These are phyloP conservation scores for Sebastes flavidus DNA, from an alignment of 2,797 vertebrate genomes.

Conservation along the genomic window DNA sequence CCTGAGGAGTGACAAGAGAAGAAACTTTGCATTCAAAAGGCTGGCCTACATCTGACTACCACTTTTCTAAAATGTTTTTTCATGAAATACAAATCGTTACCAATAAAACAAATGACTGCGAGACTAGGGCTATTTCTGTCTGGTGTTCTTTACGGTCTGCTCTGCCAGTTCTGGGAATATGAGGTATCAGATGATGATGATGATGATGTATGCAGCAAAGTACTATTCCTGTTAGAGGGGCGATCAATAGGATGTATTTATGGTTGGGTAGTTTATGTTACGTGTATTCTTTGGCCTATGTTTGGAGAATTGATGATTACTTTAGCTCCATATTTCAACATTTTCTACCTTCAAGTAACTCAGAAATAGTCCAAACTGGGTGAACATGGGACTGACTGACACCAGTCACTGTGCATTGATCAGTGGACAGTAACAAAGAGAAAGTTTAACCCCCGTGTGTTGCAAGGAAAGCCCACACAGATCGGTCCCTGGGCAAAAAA, in stretches of 20 bases:
- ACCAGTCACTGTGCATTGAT: neutral
- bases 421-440: neutral
- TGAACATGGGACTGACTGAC: neutral
- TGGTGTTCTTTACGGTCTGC: conserved; percentile 4
- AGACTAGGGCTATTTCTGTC: conserved; percentile 28
- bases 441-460: neutral
- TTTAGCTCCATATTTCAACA: neutral
- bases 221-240: conserved; percentile 4
- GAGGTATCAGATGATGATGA: conserved; percentile 37
- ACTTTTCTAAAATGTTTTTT: neutral
- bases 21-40: conserved; percentile 67
- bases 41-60: conserved; percentile 4
- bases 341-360: conserved; percentile 57
- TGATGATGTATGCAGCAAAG: conserved; percentile 8
- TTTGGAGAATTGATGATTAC: neutral
- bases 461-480: neutral
- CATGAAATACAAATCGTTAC: neutral
- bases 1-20: conserved; percentile 74
- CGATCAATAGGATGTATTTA: conserved; percentile 29
- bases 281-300: neutral
- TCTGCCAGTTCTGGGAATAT: conserved; percentile 31
- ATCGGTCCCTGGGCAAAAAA: neutral
- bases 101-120: neutral
- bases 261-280: neutral
- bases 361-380: conserved; percentile 25